Evolutionary conservation across 1,140 invertebrate species (phyloP).

Genomic region (Diabrotica undecimpunctata): DNA sequence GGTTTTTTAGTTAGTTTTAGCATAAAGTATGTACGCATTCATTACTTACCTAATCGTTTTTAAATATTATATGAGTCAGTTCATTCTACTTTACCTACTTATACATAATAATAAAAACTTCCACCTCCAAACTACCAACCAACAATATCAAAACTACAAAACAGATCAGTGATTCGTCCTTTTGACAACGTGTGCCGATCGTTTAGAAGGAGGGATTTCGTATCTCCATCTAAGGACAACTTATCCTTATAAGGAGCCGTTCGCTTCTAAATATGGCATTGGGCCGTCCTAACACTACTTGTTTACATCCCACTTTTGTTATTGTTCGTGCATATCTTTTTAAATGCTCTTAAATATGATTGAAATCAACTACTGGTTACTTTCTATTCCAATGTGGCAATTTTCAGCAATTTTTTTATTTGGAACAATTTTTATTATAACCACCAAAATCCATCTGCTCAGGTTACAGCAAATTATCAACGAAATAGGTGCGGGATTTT

Average conservation of each 20-base stretch:
- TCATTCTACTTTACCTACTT: no score
- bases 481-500: not conserved
- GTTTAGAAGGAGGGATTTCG: conserved; percentile 59
- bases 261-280: conserved; percentile 71
- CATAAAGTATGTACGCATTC: no score
- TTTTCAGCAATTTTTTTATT: conserved; percentile 9
- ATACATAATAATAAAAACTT: not conserved
- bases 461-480: conserved; percentile 32
- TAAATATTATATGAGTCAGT: no score
- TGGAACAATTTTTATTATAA: conserved; percentile 27
- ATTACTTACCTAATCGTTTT: no score
- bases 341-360: no score
- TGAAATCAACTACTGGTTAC: no score
- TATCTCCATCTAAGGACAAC: conserved; percentile 68
- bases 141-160: not conserved
- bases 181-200: conserved; percentile 35
- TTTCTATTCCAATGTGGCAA: no score
- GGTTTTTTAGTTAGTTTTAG: no score
- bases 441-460: conserved; percentile 29
- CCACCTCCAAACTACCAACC: not conserved
- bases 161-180: conserved; percentile 13
- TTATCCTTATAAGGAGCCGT: conserved; percentile 69
- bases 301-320: conserved; percentile 49
- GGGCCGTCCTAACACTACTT: conserved; percentile 56
- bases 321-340: not conserved